Conservation (phyloP, 2,888 invertebrate genomes). For the Shargacucullia verbasci region DNA sequence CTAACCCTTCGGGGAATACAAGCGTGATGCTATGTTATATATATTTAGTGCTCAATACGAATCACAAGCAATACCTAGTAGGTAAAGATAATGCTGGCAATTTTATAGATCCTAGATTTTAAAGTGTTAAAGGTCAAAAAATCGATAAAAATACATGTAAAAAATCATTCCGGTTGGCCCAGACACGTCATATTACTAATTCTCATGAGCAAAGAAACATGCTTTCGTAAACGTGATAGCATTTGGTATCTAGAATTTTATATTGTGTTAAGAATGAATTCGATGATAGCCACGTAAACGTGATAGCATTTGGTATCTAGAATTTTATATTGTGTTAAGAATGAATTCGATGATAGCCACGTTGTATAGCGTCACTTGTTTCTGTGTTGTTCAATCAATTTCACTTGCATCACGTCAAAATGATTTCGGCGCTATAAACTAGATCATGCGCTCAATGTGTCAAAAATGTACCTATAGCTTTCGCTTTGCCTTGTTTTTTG, state of each 20-base stretch:
- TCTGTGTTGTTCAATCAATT: slow-evolving; percentile 57
- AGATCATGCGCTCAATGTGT: slow-evolving; percentile 67
- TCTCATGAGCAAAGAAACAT: slow-evolving; percentile 7
- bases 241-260: slow-evolving; percentile 13
- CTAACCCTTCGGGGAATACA: too few relatives aligned
- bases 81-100: too few relatives aligned
- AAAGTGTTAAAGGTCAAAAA: slow-evolving; percentile 7
- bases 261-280: slow-evolving; percentile 7
- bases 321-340: slow-evolving; percentile 6
- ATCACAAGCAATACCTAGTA: too few relatives aligned
- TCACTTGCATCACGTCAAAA: slow-evolving; percentile 55
- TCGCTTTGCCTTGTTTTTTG: slow-evolving; percentile 64
- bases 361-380: slow-evolving; percentile 47
- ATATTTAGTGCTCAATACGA: too few relatives aligned
- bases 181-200: slow-evolving; percentile 2
- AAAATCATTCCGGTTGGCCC: not conserved
- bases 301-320: slow-evolving; percentile 18
- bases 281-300: not conserved
- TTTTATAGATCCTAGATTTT: too few relatives aligned
- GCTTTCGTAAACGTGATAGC: slow-evolving; percentile 15
- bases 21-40: too few relatives aligned
- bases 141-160: not conserved
- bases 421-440: slow-evolving; percentile 63
- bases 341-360: slow-evolving; percentile 1
- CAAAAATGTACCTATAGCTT: slow-evolving; percentile 72